Evolutionary conservation across 2,888 invertebrate genomes (phyloP), one percentile per base, ranked within the genome.

Genomic region (Dryobota labecula): DNA sequence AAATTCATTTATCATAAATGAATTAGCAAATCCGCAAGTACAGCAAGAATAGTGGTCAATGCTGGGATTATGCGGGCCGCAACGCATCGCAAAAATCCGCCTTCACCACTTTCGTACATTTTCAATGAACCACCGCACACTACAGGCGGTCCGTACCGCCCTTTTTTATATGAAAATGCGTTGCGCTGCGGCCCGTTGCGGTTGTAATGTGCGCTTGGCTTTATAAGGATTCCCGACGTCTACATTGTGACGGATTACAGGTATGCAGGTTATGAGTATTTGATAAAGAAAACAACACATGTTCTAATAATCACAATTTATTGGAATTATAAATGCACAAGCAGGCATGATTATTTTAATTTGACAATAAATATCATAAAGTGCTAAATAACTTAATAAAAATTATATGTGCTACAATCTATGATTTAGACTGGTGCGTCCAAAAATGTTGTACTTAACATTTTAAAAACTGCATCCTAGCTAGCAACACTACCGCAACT

Each of bases 281-380:
- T 72, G 84, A 80, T 84, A 88, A 90, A 91, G 7, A 69, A 82
- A 85, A 88, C 84, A 78, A 76, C 56, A 43, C 51, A 69, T 82
- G 83, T 90, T 92, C 91, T 94, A 94, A 90, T 95, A 95, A 95
- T 96, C 92, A 95, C 92, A 94, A 90, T 96, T 95, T 95, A 95
- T 89, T 95, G 93, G 94, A 95, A 95, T 95, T 92, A 94, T 93
- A 95, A 94, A 95, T 92, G 94, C 94, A 93, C 88, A 95, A 95
- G 94, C 87, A 92, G 90, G 93, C 94, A 94, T 93, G 90, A 92
- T 93, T 92, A 92, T 92, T 92, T 87, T 90, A 89, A 88, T 90
- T 91, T 89, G 87, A 93, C 90, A 94, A 95, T 95, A 94, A 94
- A 94, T 94, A 94, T 90, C 85, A 89, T 93, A 89, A 91, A 91